Conservation (phyloP, 1,140 invertebrate genomes). For the Campoletis sonorensis region DNA sequence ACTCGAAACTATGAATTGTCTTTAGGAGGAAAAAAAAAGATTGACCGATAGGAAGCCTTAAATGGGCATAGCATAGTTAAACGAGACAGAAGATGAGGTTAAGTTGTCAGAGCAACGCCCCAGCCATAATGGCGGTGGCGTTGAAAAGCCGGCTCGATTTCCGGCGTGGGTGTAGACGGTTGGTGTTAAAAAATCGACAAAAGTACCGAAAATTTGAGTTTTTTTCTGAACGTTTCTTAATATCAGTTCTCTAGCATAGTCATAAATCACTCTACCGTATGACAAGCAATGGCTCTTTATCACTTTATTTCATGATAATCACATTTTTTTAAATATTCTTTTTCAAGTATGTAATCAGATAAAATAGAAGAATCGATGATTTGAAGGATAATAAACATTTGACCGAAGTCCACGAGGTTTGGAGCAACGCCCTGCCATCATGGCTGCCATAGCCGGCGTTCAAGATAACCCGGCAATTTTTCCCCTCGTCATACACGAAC, state of each 20-base stretch:
- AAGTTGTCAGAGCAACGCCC: conserved; percentile 42
- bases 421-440: conserved; percentile 55
- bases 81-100: conserved; percentile 2
- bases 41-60: neutral
- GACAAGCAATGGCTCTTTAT: too few species aligned
- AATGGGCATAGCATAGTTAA: neutral
- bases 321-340: too few species aligned
- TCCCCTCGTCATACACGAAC: conserved; percentile 3
- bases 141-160: conserved; percentile 29
- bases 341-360: too few species aligned
- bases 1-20: neutral
- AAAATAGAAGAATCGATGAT: too few species aligned
- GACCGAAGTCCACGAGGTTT: conserved; percentile 21
- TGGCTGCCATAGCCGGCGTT: conserved; percentile 47
- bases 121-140: conserved; percentile 34
- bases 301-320: too few species aligned
- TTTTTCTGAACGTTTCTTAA: too few species aligned
- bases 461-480: conserved; percentile 26
- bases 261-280: too few species aligned
- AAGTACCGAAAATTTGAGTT: neutral
- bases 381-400: neutral
- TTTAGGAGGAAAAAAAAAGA: neutral
- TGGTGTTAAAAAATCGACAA: neutral
- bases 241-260: too few species aligned
- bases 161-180: conserved; percentile 1